Base-by-base conservation (phyloP, 2,797 vertebrate species). In the Lophotriccus pileatus region DNA sequence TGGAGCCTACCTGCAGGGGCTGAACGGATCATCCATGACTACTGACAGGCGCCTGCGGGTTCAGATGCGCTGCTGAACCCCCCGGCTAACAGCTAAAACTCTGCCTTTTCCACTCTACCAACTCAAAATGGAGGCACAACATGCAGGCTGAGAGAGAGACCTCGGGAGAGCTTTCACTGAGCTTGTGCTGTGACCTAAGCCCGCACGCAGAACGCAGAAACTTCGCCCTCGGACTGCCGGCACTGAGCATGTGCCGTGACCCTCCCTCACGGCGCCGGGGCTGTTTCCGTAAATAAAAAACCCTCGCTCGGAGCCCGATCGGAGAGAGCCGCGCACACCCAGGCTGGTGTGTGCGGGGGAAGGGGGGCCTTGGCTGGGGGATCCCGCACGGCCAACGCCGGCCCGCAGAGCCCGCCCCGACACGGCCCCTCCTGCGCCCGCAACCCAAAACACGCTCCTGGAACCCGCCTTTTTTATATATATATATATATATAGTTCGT, bases 181-280 rank as follows among this genome's bases (percentile, higher is more conserved):
- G 99, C 99, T 98, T 98, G 99, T 99, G 99, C 98, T 98, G 97
- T 99, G 99, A 99, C 99, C 99, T 99, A 98, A 99, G 99, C 98
- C 98, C 97, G 98, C 98, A 98, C 98, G 98, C 98, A 98, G 98
- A 97, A 98, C 98, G 98, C 98, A 98, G 97, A 98, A 98, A 98
- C 97, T 98, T 98, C 98, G 98, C 98, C 98, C 97, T 98, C 98
- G 97, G 97, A 96, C 95, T 97, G 98, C 96, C 98, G 87, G 98
- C 94, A 99, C 99, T 99, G 99, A 99, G 99, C 99, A 99, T 99
- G 99, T 99, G 99, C 99, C 97, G 98, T 99, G 99, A 99, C 99
- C 98, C 98, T 97, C 98, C 97, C 97, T 97, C 98, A 97, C 96
- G 98, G 79, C 87, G 94, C 41, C 13, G 41, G 41, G 6, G 98